These are phyloP conservation scores for Heteractis magnifica DNA, from an alignment of 92 coral and sea anemone genomes.

Conservation along the genomic window DNA sequence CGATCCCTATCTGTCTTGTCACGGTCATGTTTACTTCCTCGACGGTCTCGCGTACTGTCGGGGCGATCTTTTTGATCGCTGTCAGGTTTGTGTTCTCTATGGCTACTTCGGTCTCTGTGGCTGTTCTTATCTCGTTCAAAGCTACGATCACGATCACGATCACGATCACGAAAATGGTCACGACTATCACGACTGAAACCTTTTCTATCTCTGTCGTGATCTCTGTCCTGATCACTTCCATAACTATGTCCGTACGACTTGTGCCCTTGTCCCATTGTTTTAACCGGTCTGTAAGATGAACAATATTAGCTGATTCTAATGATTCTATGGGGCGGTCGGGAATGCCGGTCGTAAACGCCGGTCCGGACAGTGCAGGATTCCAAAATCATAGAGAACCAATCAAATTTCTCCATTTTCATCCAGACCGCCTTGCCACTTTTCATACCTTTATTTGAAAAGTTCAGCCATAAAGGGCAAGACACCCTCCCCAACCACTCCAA, in stretches of 20 bases:
- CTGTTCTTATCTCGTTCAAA: constrained; percentile 23
- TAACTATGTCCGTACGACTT: constrained; percentile 1
- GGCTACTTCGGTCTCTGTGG: constrained; percentile 50
- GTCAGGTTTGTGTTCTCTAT: neutral
- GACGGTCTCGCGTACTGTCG: constrained; percentile 29
- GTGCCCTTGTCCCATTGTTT: constrained; percentile 25
- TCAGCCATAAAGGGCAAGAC: no score
- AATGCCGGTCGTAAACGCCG: neutral
- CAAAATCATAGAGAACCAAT: no score
- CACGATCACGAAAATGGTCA: constrained; percentile 45
- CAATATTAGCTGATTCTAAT: neutral
- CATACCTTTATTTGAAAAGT: no score
- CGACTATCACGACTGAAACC: constrained; percentile 10
- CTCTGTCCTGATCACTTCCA: constrained; percentile 17
- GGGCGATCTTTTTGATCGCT: constrained; percentile 35
- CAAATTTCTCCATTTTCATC: no score
- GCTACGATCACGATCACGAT: constrained; percentile 18
- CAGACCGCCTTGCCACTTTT: no score
- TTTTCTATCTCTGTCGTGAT: constrained; percentile 35
- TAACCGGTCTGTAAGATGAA: constrained; percentile 11
- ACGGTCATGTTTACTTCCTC: constrained; percentile 18
- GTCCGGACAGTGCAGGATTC: neutral
- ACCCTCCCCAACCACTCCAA: no score
- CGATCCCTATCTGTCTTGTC: constrained; percentile 34
- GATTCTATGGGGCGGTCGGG: neutral